Conservation (phyloP, 35 echinoderm and acorn worm species). For the Acanthaster planci region DNA sequence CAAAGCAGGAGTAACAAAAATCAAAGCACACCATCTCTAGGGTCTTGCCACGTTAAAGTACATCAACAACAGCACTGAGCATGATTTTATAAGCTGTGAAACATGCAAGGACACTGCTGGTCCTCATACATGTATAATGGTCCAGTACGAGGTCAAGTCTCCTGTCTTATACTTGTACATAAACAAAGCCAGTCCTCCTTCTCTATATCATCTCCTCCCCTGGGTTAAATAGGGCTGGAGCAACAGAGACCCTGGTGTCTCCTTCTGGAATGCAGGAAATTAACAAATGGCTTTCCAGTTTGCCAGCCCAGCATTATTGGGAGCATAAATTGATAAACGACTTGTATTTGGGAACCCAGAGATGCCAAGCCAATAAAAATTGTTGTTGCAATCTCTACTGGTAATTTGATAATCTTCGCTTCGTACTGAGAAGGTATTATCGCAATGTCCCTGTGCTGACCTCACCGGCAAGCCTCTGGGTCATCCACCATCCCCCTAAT, state of each 20-base stretch:
- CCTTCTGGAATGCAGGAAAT: conserved; percentile 4
- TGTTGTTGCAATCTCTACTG: neutral
- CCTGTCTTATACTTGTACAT: too few relatives aligned
- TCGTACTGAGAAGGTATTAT: neutral
- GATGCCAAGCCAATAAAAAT: neutral
- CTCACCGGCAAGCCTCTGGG: neutral
- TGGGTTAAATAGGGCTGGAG: too few relatives aligned
- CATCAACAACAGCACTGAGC: too few relatives aligned
- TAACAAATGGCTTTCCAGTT: conserved; percentile 16
- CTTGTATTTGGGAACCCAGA: neutral
- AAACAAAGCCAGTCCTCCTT: too few relatives aligned
- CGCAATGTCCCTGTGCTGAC: neutral
- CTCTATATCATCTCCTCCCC: too few relatives aligned
- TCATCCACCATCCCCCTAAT: neutral
- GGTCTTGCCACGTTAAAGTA: too few relatives aligned
- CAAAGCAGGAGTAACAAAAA: too few relatives aligned
- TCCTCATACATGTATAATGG: too few relatives aligned
- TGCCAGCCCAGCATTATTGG: neutral
- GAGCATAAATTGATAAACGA: conserved; percentile 8
- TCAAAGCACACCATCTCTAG: too few relatives aligned
- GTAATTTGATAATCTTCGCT: conserved; percentile 21
- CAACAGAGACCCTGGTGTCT: neutral
- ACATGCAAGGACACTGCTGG: too few relatives aligned
- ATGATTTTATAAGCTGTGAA: too few relatives aligned
- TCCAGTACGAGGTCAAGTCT: too few relatives aligned